Percentiles rank a stretch among this genome's conserved stretches.
These are phyloP conservation scores for Platynereis dumerilii DNA, from an alignment of 2,888 invertebrate species.

Conservation along the genomic window DNA sequence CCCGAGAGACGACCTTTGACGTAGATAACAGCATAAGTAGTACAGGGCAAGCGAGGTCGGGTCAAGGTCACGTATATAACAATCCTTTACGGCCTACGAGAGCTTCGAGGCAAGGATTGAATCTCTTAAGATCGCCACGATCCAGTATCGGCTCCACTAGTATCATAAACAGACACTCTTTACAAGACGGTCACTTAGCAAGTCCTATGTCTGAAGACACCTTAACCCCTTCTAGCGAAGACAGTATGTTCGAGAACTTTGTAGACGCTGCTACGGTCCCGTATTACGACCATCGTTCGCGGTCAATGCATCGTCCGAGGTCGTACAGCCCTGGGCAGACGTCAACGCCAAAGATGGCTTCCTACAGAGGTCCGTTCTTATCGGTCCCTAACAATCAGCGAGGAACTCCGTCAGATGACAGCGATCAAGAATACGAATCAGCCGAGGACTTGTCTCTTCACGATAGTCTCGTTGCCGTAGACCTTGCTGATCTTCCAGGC, in stretches of 20 bases:
- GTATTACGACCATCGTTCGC: not conserved
- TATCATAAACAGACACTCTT: not conserved
- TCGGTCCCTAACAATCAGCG: not conserved
- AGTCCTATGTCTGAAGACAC: conserved; percentile 9
- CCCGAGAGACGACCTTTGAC: not conserved
- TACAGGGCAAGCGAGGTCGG: not conserved
- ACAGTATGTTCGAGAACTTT: conserved; percentile 8
- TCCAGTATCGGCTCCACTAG: not conserved
- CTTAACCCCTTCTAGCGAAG: not conserved
- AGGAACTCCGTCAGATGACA: not conserved
- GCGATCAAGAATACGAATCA: conserved; percentile 3
- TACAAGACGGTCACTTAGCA: not conserved
- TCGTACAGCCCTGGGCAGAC: not conserved
- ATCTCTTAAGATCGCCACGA: not conserved
- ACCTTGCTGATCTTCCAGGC: not conserved
- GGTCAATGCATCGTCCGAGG: not conserved
- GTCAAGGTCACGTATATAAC: no score
- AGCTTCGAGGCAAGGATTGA: not conserved
- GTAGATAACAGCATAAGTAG: conserved; percentile 1
- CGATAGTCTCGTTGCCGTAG: no score
- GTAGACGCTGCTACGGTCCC: not conserved
- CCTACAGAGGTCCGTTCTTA: not conserved
- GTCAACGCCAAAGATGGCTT: not conserved
- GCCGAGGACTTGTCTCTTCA: not conserved
- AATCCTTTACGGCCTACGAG: not conserved